phyloP scores from a whole-genome alignment of 2,797 vertebrate genomes.

The Brachyalestes nurse region DNA sequence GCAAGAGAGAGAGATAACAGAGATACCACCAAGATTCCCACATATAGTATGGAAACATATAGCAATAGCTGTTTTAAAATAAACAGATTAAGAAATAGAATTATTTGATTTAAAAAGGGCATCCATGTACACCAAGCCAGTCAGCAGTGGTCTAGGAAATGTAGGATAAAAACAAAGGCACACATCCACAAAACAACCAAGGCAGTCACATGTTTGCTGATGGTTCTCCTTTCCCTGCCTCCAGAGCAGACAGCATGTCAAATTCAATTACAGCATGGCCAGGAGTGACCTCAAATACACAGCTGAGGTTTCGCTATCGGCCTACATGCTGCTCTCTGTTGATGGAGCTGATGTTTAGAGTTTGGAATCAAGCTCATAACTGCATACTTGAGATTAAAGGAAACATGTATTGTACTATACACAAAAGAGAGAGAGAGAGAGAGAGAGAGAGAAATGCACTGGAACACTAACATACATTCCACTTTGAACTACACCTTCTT shows the following conservation, averaged over 20 bases:
- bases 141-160: neutral
- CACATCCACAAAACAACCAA: constrained; percentile 27
- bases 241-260: constrained; percentile 45
- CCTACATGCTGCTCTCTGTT: constrained; percentile 15
- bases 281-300: constrained; percentile 30
- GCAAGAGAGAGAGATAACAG: constrained; percentile 1
- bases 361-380: too few species aligned
- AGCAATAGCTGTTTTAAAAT: too few species aligned
- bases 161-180: constrained; percentile 5
- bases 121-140: too few species aligned
- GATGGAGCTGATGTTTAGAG: neutral
- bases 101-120: neutral
- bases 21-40: neutral
- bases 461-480: too few species aligned
- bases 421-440: too few species aligned
- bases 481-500: too few species aligned
- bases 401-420: too few species aligned
- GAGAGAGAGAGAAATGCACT: too few species aligned
- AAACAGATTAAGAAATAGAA: too few species aligned
- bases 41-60: neutral
- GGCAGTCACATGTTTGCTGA: constrained; percentile 31
- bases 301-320: constrained; percentile 25
- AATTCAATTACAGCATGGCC: constrained; percentile 49
- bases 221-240: constrained; percentile 20
- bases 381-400: too few species aligned